Base-by-base conservation (phyloP, 2,113 vertebrate species). In the Motacilla tschutschensis region DNA sequence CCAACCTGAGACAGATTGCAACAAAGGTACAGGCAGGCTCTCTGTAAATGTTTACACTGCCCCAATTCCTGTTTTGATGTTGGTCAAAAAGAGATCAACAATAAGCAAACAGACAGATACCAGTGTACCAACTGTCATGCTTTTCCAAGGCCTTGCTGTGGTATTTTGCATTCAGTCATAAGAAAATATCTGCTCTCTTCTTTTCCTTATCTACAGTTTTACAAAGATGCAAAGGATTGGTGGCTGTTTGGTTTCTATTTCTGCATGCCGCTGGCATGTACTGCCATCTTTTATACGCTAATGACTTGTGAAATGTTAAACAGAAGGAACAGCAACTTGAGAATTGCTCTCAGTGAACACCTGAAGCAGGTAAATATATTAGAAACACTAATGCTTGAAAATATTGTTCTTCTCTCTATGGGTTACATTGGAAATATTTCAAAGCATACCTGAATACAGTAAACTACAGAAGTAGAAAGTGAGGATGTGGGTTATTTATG, bases 161-260 rank as follows among this genome's bases (percentile, higher is more conserved):
- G 33, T 51, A 20, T 41, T 28, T 57, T 33, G 3, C 13, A 35
- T 17, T 26, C 54, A 43, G 63, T 70, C 24, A 12, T 20, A 8
- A 11, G 22, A 48, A n/a, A 53, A 67, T 21, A 25, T 31, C 8
- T 53, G 54, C 44, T 83, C 50, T 65, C 79, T 60, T 85, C 84
- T 82, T 86, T 64, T 44, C 21, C 48, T 71, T 67, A 20, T 33
- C 53, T 85, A 15, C 87, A 99, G 99, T 98, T 97, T 85, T 99
- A 99, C 80, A 96, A 69, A 67, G 38, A 97, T 1, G 97, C 91
- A 33, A 99, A 99, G 94, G 98, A 98, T 88, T 99, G 99, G 99
- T 99, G 99, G 99, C 95, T 99, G 40, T 99, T 99, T 43, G 98
- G 98, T 41, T 99, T 99, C 96, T 99, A 99, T 93, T 99, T 99